Evolutionary conservation across 1,140 invertebrate species (phyloP).

Genomic region (Steinernema feltiae): DNA sequence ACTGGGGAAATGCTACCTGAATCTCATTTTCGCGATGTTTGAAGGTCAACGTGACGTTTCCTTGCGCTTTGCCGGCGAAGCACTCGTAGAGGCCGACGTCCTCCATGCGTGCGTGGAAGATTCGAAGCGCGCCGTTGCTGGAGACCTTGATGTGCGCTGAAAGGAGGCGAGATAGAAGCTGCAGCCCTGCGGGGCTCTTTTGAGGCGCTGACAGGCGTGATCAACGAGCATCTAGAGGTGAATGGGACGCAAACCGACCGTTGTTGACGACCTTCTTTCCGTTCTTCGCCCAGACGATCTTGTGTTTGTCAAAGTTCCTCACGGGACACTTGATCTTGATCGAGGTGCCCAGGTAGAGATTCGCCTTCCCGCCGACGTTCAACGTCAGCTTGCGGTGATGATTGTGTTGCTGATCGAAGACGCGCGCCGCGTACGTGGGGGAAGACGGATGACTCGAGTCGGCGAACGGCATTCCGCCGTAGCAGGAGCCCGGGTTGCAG

Average conservation of each 20-base stretch:
- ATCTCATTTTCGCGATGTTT: conserved; percentile 34
- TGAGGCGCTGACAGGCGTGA: no score
- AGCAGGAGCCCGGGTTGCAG: conserved; percentile 45
- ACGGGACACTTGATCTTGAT: conserved; percentile 55
- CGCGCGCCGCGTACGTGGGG: conserved; percentile 8
- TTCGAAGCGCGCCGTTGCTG: conserved; percentile 52
- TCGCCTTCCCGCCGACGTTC: conserved; percentile 51
- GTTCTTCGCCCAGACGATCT: conserved; percentile 53
- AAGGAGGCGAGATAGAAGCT: conserved; percentile 18
- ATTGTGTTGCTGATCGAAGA: conserved; percentile 37
- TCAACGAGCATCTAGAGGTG: no score
- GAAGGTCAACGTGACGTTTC: conserved; percentile 53
- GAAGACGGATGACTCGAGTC: conserved; percentile 18
- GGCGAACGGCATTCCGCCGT: conserved; percentile 13
- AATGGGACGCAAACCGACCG: conserved; percentile 29
- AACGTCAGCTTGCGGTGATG: conserved; percentile 48
- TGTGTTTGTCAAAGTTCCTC: conserved; percentile 41
- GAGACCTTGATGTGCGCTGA: conserved; percentile 57
- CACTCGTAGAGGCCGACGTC: conserved; percentile 56
- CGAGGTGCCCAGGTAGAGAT: conserved; percentile 49
- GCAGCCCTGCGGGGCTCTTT: no score
- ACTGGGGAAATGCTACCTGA: background rate
- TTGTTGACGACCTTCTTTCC: conserved; percentile 47
- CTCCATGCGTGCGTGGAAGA: conserved; percentile 52
- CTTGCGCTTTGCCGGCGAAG: conserved; percentile 44